phyloP scores from a whole-genome alignment of 2,113 vertebrate species.

The Pelusios castaneus region DNA sequence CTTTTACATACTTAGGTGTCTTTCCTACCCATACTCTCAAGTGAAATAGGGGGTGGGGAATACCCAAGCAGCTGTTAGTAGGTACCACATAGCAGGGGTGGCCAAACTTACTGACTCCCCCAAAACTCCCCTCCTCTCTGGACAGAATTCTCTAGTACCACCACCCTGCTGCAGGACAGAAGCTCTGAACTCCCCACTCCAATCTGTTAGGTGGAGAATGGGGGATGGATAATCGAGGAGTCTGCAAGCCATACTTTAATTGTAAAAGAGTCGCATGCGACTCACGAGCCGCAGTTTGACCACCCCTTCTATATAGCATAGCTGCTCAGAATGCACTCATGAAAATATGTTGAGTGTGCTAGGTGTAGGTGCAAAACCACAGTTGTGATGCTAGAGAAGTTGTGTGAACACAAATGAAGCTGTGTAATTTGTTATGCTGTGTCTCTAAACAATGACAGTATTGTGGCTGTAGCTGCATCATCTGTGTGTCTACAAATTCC shows the following conservation, averaged over 20 bases:
- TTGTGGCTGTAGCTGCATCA: neutral
- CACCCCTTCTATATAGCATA: neutral
- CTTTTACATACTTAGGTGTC: neutral
- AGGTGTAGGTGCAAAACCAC: neutral
- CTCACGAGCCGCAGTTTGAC: too few relatives aligned
- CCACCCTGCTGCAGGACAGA: too few relatives aligned
- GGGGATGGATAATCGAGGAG: too few relatives aligned
- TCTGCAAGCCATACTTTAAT: too few relatives aligned
- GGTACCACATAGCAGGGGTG: neutral
- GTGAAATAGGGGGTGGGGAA: neutral
- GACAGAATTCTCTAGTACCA: too few relatives aligned
- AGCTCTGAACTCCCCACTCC: too few relatives aligned
- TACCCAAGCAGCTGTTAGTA: neutral
- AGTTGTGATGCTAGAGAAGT: neutral
- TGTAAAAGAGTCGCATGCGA: too few relatives aligned
- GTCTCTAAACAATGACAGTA: rapidly evolving
- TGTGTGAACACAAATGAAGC: rapidly evolving
- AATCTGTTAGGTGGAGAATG: too few relatives aligned
- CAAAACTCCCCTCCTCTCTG: too few relatives aligned
- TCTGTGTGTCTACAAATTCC: rapidly evolving
- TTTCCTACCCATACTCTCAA: neutral
- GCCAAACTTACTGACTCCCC: too few relatives aligned
- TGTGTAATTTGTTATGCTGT: neutral
- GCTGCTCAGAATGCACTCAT: neutral
- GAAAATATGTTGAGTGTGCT: neutral